These are phyloP conservation scores for Drosophila bocqueti DNA, from an alignment of 1,140 invertebrate genomes.

Conservation along the genomic window DNA sequence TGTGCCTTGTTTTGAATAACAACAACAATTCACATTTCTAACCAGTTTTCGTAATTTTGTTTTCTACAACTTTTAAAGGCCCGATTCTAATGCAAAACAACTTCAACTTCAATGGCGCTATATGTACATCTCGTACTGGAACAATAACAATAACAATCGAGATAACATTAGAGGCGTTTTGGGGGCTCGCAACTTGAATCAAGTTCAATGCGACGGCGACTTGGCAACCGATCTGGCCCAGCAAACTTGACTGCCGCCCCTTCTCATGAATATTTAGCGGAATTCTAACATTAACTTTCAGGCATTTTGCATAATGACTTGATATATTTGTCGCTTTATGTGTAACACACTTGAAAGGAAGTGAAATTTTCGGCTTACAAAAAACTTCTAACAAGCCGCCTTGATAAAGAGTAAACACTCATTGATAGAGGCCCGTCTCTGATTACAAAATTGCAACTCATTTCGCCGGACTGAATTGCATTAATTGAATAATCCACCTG, in stretches of 20 bases:
- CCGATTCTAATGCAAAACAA: constrained; percentile 45
- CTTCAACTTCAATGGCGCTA: constrained; percentile 22
- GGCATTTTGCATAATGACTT: constrained; percentile 55
- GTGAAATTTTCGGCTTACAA: constrained; percentile 17
- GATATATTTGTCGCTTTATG: constrained; percentile 22
- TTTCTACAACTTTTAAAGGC: constrained; percentile 20
- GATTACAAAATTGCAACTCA: constrained; percentile 34
- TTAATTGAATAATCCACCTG: constrained; percentile 62
- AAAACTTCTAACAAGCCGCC: constrained; percentile 17
- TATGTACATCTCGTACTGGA: constrained; percentile 9
- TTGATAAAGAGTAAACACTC: neutral
- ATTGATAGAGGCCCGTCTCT: constrained; percentile 8
- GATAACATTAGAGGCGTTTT: constrained; percentile 44
- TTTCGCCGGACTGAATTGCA: constrained; percentile 22
- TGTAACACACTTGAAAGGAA: constrained; percentile 23
- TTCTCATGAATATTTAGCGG: constrained; percentile 67
- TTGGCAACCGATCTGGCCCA: constrained; percentile 41
- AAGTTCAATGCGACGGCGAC: constrained; percentile 47
- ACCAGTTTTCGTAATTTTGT: constrained; percentile 28
- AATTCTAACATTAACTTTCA: constrained; percentile 28
- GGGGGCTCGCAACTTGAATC: constrained; percentile 71
- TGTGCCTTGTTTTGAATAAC: constrained; percentile 26
- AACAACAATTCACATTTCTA: constrained; percentile 25
- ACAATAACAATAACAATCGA: constrained; percentile 44
- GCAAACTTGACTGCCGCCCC: constrained; percentile 46